A percentile compares a stretch with the other conserved stretches of the same genome.
Evolutionary conservation across 2,797 vertebrate genomes (phyloP).

Genomic region (Peromyscus aztecus): DNA sequence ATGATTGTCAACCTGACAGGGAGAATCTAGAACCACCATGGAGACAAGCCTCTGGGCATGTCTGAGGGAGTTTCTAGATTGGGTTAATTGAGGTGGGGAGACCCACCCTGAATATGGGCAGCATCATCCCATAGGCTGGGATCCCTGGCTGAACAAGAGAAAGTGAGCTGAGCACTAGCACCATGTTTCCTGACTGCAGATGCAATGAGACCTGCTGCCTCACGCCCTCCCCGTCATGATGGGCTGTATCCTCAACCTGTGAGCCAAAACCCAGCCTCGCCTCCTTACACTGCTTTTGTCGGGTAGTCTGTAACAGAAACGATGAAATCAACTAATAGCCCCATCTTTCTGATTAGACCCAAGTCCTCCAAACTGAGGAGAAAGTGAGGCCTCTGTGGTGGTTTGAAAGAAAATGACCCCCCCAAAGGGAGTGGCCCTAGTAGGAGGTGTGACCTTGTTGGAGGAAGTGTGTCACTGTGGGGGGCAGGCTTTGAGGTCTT

Average conservation of each 20-base stretch:
- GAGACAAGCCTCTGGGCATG: neutral
- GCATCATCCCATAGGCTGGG: neutral
- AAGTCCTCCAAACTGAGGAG: neutral
- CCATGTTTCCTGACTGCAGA: neutral
- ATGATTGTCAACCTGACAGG: neutral
- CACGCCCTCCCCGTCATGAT: neutral
- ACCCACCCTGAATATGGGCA: neutral
- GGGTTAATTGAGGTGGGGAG: neutral
- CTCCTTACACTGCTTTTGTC: neutral
- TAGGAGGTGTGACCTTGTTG: neutral
- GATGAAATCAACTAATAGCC: neutral
- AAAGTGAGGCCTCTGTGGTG: neutral
- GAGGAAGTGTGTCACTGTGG: neutral
- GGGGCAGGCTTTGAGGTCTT: neutral
- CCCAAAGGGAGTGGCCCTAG: neutral
- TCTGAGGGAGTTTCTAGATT: neutral
- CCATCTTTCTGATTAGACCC: neutral
- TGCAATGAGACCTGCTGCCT: neutral
- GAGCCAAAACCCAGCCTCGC: neutral
- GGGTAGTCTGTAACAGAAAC: neutral
- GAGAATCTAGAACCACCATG: neutral
- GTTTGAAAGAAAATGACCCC: neutral
- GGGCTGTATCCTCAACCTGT: neutral
- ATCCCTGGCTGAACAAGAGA: neutral
- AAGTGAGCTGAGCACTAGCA: neutral